Percentiles rank a stretch among this genome's conserved stretches.
These are phyloP conservation scores for Leptonema lineaticorne DNA, from an alignment of 1,140 invertebrate genomes.

Conservation along the genomic window DNA sequence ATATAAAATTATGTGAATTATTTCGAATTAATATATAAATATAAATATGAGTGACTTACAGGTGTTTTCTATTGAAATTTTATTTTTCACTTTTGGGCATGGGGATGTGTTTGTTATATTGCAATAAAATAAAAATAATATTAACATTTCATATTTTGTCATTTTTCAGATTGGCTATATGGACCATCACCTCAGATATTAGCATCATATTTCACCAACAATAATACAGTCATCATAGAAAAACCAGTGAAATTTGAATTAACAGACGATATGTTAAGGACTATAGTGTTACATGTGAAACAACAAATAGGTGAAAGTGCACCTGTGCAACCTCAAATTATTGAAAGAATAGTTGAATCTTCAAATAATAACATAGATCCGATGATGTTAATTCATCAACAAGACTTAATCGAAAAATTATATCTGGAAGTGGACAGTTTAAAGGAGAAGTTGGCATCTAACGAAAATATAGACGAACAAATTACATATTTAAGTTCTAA, in stretches of 20 bases:
- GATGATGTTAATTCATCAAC: constrained; percentile 39
- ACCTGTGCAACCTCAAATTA: constrained; percentile 42
- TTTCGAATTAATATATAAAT: not conserved
- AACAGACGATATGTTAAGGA: constrained; percentile 46
- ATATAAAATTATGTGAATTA: not conserved
- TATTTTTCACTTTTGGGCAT: not conserved
- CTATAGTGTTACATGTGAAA: constrained; percentile 47
- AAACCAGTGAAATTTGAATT: constrained; percentile 38
- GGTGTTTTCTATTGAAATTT: constrained; percentile 38
- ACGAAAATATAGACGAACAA: constrained; percentile 45
- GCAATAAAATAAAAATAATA: not conserved
- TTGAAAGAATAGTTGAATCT: constrained; percentile 48
- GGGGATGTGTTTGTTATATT: constrained; percentile 1
- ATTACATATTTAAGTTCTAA: constrained; percentile 29
- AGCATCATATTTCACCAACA: not conserved
- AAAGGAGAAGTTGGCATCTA: constrained; percentile 48
- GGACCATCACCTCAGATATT: not conserved
- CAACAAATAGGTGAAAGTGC: constrained; percentile 38
- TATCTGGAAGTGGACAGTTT: constrained; percentile 51
- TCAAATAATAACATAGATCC: constrained; percentile 42
- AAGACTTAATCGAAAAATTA: constrained; percentile 47
- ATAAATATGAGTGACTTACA: not conserved
- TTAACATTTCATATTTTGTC: not conserved
- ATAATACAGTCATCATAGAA: constrained; percentile 15
- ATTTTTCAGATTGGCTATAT: constrained; percentile 19